phyloP scores from a whole-genome alignment of 2,113 vertebrate genomes.

The Camelus bactrianus region DNA sequence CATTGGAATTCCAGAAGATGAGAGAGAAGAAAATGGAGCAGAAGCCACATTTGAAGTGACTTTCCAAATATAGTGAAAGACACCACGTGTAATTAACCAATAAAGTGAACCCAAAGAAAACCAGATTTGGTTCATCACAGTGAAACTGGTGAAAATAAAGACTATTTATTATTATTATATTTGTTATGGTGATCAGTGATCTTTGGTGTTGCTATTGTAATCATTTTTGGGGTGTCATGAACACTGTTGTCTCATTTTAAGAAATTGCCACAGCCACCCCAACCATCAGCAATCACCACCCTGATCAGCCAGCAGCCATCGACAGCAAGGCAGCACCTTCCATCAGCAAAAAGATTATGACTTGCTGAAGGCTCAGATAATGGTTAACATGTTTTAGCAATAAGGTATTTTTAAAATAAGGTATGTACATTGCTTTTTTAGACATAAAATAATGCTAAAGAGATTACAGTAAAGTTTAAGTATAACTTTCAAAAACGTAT shows the following conservation, averaged over 20 bases:
- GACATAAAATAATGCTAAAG: background rate
- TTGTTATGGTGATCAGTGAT: background rate
- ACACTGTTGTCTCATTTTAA: background rate
- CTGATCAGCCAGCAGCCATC: background rate
- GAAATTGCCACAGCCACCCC: background rate
- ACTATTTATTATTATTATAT: background rate
- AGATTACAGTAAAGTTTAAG: background rate
- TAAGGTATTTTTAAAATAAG: background rate
- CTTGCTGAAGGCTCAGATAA: background rate
- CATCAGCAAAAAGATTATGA: background rate
- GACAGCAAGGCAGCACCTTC: background rate
- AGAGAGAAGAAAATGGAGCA: background rate
- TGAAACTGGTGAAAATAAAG: background rate
- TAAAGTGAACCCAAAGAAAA: background rate
- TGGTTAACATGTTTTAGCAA: background rate
- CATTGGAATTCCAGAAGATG: slow-evolving; percentile 3
- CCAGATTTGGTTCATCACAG: background rate
- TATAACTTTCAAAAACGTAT: background rate
- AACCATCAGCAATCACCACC: background rate
- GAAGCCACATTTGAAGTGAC: background rate
- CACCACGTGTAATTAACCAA: background rate
- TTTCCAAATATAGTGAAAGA: background rate
- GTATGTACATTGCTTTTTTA: background rate
- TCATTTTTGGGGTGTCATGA: background rate
- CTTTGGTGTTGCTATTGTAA: background rate